A percentile compares a stretch with the other conserved stretches of the same genome.
phyloP scores from a whole-genome alignment of 2,888 invertebrate species.

The Sinhomidia bicolor region DNA sequence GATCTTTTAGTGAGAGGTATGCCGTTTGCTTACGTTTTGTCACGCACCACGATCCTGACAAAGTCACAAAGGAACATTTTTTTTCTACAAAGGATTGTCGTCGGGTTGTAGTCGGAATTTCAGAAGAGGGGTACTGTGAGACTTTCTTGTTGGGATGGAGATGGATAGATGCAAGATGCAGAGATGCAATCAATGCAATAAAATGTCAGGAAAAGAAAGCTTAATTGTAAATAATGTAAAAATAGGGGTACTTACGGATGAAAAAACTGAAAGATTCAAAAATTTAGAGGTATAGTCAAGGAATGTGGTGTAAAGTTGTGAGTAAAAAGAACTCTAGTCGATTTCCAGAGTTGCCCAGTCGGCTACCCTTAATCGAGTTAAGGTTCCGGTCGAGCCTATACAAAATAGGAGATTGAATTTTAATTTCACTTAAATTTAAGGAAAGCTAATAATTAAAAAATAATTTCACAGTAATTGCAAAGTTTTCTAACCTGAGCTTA shows the following conservation, averaged over 20 bases:
- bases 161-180: not conserved
- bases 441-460: too few relatives aligned
- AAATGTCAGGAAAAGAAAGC: not conserved
- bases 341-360: conserved; percentile 92
- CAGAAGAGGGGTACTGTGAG: not conserved
- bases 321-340: conserved; percentile 91
- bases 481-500: conserved; percentile 76
- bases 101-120: not conserved
- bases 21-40: not conserved
- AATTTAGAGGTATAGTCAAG: conserved; percentile 82
- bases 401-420: conserved; percentile 80
- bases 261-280: conserved; percentile 17
- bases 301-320: conserved; percentile 92
- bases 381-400: conserved; percentile 91
- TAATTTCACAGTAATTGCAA: too few relatives aligned
- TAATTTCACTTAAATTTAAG: not conserved
- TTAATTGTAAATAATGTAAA: not conserved
- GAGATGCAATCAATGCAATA: not conserved
- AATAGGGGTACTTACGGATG: conserved; percentile 1
- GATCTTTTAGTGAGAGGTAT: not conserved
- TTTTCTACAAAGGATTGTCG: not conserved
- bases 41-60: too few relatives aligned
- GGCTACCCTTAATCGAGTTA: conserved; percentile 90
- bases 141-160: not conserved
- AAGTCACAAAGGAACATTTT: not conserved